Conservation (phyloP, 1,140 invertebrate genomes). For the Drosophila truncata region DNA sequence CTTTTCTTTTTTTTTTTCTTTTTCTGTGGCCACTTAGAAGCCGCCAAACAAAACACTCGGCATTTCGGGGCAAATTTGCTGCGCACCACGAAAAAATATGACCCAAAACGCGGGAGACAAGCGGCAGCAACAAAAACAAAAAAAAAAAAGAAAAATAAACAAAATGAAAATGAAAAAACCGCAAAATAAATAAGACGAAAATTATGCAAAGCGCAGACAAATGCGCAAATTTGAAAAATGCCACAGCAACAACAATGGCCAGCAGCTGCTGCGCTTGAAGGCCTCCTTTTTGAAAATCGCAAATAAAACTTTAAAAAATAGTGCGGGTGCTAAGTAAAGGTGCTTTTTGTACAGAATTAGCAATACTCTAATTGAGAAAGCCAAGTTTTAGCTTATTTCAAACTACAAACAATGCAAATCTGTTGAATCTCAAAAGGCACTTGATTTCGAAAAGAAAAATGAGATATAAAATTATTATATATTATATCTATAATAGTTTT, state of each 20-base stretch:
- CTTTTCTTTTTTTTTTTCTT: slow-evolving; percentile 21
- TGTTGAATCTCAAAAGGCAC: not conserved
- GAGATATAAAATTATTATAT: no score
- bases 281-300: not conserved
- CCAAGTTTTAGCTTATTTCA: no score
- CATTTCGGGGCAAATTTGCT: slow-evolving; percentile 52
- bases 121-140: slow-evolving; percentile 9
- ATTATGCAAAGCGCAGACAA: slow-evolving; percentile 82
- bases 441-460: no score
- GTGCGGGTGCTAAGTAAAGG: slow-evolving; percentile 3
- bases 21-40: slow-evolving; percentile 51
- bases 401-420: no score
- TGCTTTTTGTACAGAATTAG: not conserved
- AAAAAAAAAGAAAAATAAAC: slow-evolving; percentile 14
- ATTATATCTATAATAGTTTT: no score
- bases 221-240: slow-evolving; percentile 83
- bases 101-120: slow-evolving; percentile 42
- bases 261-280: slow-evolving; percentile 56
- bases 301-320: not conserved
- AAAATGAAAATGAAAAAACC: slow-evolving; percentile 47
- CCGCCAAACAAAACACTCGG: slow-evolving; percentile 66
- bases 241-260: slow-evolving; percentile 54
- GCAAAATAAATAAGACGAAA: slow-evolving; percentile 58
- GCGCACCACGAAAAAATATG: slow-evolving; percentile 48
- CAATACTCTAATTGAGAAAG: slow-evolving; percentile 4